These are phyloP conservation scores for Omphaloscelis lunosa DNA, from an alignment of 2,888 invertebrate genomes.

Conservation along the genomic window DNA sequence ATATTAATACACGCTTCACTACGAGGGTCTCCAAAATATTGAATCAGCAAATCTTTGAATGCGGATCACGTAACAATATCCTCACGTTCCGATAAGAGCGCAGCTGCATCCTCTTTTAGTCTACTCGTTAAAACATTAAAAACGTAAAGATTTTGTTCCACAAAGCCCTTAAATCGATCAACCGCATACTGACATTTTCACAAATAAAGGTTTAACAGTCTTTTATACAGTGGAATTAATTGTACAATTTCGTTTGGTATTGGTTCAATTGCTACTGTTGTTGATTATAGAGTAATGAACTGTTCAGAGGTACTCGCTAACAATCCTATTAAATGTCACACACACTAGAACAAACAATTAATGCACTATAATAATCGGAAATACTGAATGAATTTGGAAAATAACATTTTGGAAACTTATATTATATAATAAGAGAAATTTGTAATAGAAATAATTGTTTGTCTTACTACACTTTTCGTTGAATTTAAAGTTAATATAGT, in stretches of 20 bases:
- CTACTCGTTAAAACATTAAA: too few species aligned
- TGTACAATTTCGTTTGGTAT: neutral
- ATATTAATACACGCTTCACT: conserved; percentile 1
- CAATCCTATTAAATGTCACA: neutral
- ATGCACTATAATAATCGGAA: neutral
- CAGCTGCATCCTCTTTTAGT: too few species aligned
- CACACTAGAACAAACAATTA: neutral
- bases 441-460: neutral
- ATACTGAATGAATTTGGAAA: neutral
- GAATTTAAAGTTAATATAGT: too few species aligned
- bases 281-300: neutral
- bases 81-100: too few species aligned
- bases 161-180: neutral
- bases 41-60: neutral
- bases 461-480: neutral
- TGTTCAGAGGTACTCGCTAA: neutral
- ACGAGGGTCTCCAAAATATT: neutral
- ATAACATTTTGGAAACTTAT: neutral
- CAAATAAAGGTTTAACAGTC: neutral
- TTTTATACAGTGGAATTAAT: neutral
- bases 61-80: conserved; percentile 6
- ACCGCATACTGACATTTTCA: neutral
- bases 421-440: neutral
- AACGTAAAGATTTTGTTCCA: neutral
- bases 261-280: neutral